Evolutionary conservation across 2,113 vertebrate species (phyloP).

Genomic region (Rhombomys opimus): DNA sequence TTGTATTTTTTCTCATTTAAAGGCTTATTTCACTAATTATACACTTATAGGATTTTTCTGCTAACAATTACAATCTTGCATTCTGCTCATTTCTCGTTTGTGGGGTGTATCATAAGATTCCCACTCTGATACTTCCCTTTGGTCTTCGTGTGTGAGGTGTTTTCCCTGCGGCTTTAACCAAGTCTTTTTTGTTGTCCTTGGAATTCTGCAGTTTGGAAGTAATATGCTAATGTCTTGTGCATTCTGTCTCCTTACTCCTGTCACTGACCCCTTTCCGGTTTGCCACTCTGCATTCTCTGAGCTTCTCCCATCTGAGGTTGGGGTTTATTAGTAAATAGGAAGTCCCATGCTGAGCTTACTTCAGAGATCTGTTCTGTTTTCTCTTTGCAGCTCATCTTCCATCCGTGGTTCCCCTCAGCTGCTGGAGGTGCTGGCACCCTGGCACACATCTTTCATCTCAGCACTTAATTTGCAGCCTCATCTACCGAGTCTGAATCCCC

Average conservation of each 20-base stretch:
- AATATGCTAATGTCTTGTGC: background rate
- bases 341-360: background rate
- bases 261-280: too few species aligned
- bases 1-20: background rate
- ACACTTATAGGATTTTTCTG: background rate
- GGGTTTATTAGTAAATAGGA: background rate
- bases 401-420: background rate
- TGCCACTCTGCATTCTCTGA: background rate
- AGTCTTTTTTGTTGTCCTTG: background rate
- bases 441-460: background rate
- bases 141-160: background rate
- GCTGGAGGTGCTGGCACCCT: background rate
- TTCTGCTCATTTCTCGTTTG: too few species aligned
- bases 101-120: fast-evolving
- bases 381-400: background rate
- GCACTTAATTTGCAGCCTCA: background rate
- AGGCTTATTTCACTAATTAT: background rate
- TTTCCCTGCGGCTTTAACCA: background rate
- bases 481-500: background rate
- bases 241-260: background rate
- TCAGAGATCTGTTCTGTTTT: background rate
- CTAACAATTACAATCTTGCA: background rate
- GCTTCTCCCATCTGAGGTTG: background rate
- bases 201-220: background rate
- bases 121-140: background rate